Conservation (phyloP, 2,797 vertebrate species). For the Sebastes vulpes region DNA sequence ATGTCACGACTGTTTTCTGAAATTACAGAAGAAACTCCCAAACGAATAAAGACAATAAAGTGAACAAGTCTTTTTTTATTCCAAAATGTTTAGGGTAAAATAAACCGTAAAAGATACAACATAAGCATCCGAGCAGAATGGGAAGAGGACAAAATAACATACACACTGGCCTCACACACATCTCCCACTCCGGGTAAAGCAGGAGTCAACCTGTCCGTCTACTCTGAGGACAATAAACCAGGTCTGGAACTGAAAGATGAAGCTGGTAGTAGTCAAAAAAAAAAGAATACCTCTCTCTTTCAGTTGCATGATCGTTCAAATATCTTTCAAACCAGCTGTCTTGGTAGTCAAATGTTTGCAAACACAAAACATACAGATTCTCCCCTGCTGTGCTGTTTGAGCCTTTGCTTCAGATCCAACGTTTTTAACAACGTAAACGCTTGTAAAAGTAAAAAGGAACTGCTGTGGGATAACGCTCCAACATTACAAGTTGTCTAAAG, state of each 20-base stretch:
- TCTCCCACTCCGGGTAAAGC: neutral
- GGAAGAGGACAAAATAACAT: constrained; percentile 28
- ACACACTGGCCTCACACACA: constrained; percentile 7
- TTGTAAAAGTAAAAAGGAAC: neutral
- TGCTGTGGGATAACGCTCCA: neutral
- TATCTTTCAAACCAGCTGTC: neutral
- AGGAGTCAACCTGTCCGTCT: neutral
- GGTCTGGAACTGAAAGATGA: neutral
- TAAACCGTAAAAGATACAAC: constrained; percentile 86
- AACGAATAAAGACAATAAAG: constrained; percentile 26
- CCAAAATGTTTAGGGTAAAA: constrained; percentile 85
- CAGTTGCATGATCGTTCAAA: neutral
- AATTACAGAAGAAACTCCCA: neutral
- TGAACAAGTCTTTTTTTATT: constrained; percentile 72
- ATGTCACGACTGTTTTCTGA: neutral
- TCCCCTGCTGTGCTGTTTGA: constrained; percentile 1
- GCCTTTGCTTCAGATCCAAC: neutral
- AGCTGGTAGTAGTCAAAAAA: constrained; percentile 33
- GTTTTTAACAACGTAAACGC: neutral
- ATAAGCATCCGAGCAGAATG: constrained; percentile 66
- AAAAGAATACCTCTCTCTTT: neutral
- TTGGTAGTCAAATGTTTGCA: constrained; percentile 12
- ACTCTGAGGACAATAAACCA: neutral
- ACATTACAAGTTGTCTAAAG: constrained; percentile 25
- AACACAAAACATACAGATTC: constrained; percentile 29